These are phyloP conservation scores for Caloenas nicobarica DNA, from an alignment of 2,113 vertebrate genomes.

Conservation along the genomic window DNA sequence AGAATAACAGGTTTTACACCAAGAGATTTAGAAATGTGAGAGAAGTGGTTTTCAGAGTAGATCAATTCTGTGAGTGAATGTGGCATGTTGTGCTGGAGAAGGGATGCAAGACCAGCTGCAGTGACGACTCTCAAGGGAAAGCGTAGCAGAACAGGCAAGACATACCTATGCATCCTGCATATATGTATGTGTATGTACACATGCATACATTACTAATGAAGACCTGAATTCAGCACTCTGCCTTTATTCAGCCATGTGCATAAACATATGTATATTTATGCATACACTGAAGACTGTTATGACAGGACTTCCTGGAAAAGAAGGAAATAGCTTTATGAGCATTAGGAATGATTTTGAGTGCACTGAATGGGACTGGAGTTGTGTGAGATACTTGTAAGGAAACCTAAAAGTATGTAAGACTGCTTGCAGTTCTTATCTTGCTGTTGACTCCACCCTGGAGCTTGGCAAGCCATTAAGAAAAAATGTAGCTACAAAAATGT, in stretches of 20 bases:
- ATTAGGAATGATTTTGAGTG: not conserved
- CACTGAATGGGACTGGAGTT: not conserved
- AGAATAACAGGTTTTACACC: constrained; percentile 66
- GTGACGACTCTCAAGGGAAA: not conserved
- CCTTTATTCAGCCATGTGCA: not conserved
- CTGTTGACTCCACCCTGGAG: not conserved
- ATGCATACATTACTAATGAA: not conserved
- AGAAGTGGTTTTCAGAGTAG: constrained; percentile 59
- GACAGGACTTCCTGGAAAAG: not conserved
- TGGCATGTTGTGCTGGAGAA: not conserved
- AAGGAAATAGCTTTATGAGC: not conserved
- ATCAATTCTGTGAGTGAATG: constrained; percentile 34
- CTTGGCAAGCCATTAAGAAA: not conserved
- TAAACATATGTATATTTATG: not conserved
- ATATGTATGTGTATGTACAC: not conserved
- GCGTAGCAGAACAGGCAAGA: not conserved
- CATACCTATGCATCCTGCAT: not conserved
- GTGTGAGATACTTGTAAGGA: not conserved
- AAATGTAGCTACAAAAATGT: not conserved
- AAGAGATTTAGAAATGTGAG: constrained; percentile 64
- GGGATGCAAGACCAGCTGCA: not conserved
- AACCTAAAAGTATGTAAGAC: not conserved
- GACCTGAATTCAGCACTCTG: not conserved
- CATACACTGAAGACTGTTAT: not conserved
- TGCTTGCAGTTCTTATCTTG: not conserved